Percentiles rank a stretch among this genome's conserved stretches.
Conservation (phyloP, 2,113 vertebrate genomes). For the Colinus virginianus region DNA sequence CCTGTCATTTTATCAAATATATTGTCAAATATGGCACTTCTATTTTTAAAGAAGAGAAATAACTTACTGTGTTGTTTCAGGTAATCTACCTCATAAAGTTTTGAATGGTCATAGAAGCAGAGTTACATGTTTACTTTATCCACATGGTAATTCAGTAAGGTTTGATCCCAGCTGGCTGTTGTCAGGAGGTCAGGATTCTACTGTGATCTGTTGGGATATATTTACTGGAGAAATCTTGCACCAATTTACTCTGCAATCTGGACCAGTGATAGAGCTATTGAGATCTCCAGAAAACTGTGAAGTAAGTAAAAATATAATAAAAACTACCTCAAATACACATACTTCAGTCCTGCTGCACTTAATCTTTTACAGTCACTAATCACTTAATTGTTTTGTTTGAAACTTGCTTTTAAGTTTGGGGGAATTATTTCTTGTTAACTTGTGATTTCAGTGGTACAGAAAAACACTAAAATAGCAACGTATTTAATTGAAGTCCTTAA, state of each 20-base stretch:
- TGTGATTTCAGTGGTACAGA: background rate
- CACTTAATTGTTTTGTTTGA: background rate
- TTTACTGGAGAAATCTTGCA: conserved; percentile 77
- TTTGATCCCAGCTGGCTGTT: conserved; percentile 82
- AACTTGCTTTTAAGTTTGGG: background rate
- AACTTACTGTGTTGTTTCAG: conserved; percentile 61
- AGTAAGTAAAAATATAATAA: conserved; percentile 69
- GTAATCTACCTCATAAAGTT: conserved; percentile 61
- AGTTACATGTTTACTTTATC: conserved; percentile 81
- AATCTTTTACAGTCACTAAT: background rate
- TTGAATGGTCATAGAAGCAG: conserved; percentile 76
- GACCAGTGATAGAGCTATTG: conserved; percentile 75
- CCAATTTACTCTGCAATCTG: conserved; percentile 78
- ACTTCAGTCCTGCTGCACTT: background rate
- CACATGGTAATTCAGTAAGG: conserved; percentile 73
- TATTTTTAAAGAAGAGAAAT: background rate
- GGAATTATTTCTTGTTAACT: background rate
- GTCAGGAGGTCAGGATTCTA: conserved; percentile 79
- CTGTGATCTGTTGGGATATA: conserved; percentile 81
- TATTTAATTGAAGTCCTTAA: background rate
- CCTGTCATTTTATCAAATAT: background rate
- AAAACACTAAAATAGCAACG: background rate
- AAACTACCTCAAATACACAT: background rate
- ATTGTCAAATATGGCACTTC: background rate
- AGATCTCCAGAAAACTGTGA: conserved; percentile 71